Percentiles rank a stretch among this genome's conserved stretches.
phyloP scores from a whole-genome alignment of 2,113 vertebrate species.

The Neogale vison region DNA sequence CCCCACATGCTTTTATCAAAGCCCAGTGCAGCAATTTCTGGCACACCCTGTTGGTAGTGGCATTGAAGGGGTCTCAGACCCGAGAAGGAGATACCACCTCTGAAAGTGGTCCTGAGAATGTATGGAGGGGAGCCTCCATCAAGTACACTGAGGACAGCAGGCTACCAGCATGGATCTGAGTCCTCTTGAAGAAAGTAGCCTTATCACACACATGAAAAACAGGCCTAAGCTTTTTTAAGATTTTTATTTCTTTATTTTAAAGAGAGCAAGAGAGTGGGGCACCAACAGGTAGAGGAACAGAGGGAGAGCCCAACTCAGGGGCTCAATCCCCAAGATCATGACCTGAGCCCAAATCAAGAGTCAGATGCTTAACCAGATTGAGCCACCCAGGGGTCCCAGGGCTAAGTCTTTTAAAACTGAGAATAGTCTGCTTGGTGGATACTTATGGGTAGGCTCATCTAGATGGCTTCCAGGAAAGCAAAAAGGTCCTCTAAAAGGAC shows the following conservation, averaged over 20 bases:
- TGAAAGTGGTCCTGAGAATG: neutral
- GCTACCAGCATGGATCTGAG: neutral
- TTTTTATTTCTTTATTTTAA: neutral
- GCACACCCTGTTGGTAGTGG: neutral
- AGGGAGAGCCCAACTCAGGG: neutral
- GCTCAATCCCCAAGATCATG: neutral
- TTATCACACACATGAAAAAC: neutral
- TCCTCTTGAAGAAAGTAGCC: neutral
- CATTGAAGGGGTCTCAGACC: neutral
- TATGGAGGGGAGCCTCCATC: neutral
- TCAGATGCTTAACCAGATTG: neutral
- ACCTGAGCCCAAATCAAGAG: neutral
- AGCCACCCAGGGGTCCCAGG: neutral
- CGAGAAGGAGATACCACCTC: neutral
- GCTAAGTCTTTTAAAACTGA: neutral
- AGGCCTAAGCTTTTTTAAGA: neutral
- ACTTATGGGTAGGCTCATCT: neutral
- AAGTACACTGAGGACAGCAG: neutral
- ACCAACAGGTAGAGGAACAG: neutral
- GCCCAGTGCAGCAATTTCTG: neutral
- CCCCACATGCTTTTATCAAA: neutral
- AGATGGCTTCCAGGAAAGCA: neutral
- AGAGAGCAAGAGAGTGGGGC: neutral
- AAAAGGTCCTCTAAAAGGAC: neutral
- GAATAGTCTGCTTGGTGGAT: neutral